A percentile compares a stretch with the other conserved stretches of the same genome.
Conservation (phyloP, 2,113 vertebrate species). For the Sebastes schlegelii region DNA sequence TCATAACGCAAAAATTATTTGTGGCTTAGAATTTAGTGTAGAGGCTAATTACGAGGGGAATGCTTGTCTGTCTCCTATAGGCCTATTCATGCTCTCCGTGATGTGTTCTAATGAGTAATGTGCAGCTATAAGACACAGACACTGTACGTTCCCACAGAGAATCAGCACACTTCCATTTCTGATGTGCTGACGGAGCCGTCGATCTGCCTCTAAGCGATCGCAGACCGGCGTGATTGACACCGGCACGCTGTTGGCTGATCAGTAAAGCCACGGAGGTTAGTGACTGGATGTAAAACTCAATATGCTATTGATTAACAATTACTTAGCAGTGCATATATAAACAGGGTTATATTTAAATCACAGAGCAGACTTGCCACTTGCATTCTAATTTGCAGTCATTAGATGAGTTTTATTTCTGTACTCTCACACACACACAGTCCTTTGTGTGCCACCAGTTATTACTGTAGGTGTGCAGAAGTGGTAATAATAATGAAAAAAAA, state of each 20-base stretch:
- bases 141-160: background rate
- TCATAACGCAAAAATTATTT: background rate
- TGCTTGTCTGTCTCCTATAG: background rate
- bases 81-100: background rate
- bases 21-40: background rate
- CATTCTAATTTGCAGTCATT: conserved; percentile 43
- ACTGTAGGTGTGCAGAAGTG: conserved; percentile 28
- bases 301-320: conserved; percentile 72
- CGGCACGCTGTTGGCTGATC: conserved; percentile 46
- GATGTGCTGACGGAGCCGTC: conserved; percentile 17
- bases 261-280: conserved; percentile 54
- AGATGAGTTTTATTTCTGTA: conserved; percentile 3
- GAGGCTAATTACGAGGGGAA: background rate
- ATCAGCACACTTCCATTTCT: background rate
- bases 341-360: conserved; percentile 48
- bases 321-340: conserved; percentile 43
- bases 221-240: conserved; percentile 37
- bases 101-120: background rate
- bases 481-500: conserved; percentile 12
- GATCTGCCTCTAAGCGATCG: conserved; percentile 18
- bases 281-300: conserved; percentile 67
- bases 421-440: background rate
- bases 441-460: background rate
- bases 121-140: background rate
- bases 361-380: background rate